These are phyloP conservation scores for Ianthella basta DNA, from an alignment of 37 sponge, comb jelly and placozoan species.

Conservation along the genomic window DNA sequence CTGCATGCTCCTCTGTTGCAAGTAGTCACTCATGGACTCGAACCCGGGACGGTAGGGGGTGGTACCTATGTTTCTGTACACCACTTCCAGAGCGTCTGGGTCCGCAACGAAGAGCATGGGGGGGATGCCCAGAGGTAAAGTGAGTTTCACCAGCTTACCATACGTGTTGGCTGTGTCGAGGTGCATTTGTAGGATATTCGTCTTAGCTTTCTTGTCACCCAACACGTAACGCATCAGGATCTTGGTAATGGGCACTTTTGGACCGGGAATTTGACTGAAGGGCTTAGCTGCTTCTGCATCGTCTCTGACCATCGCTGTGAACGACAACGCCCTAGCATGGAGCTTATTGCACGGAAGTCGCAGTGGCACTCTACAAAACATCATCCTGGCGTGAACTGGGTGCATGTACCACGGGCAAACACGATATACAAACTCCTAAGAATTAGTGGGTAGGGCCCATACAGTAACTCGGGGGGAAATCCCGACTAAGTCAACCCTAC, in stretches of 20 bases:
- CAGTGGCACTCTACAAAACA: no score
- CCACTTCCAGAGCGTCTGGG: not conserved
- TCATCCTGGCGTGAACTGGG: no score
- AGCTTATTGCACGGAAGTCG: no score
- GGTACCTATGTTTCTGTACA: slow-evolving; percentile 4
- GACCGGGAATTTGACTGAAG: slow-evolving; percentile 2
- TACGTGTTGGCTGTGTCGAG: not conserved
- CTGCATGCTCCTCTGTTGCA: not conserved
- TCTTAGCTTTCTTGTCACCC: not conserved
- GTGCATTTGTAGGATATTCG: not conserved
- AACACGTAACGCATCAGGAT: not conserved
- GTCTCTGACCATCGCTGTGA: no score
- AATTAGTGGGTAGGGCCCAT: no score
- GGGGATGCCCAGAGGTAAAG: not conserved
- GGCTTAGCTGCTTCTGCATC: not conserved
- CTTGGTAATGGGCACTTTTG: not conserved
- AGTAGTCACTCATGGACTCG: not conserved
- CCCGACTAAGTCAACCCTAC: no score
- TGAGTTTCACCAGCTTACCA: not conserved
- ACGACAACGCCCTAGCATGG: no score
- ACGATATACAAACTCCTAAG: no score
- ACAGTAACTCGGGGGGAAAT: no score
- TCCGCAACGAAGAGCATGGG: not conserved
- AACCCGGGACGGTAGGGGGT: not conserved
- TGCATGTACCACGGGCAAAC: no score